phyloP scores from a whole-genome alignment of 2,113 vertebrate species.

The Apodemus sylvaticus region DNA sequence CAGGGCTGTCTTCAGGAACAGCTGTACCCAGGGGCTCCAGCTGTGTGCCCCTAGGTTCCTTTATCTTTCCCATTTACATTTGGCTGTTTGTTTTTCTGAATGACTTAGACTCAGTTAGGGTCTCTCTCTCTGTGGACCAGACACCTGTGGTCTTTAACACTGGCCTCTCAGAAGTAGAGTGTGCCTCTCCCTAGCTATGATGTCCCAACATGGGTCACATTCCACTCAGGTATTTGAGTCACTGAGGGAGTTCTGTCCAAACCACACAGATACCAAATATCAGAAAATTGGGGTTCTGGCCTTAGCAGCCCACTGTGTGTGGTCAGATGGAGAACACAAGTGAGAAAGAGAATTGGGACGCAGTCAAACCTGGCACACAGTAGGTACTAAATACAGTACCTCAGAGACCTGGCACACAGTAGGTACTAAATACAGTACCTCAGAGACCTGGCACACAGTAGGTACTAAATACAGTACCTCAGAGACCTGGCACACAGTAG shows the following conservation, averaged over 20 bases:
- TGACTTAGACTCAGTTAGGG: background rate
- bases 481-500: too few species aligned
- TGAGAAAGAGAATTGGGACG: background rate
- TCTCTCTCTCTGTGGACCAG: background rate
- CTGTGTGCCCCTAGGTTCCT: fast-evolving
- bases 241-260: background rate
- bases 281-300: background rate
- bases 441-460: too few species aligned
- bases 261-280: background rate
- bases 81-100: background rate
- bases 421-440: background rate
- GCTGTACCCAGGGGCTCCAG: background rate
- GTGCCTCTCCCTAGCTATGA: background rate
- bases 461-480: too few species aligned
- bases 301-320: background rate
- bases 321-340: fast-evolving
- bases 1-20: background rate
- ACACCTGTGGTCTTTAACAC: background rate
- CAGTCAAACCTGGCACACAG: background rate
- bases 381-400: background rate
- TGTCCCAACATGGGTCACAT: background rate
- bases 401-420: too few species aligned
- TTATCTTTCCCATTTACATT: background rate
- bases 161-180: background rate
- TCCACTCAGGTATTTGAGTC: background rate